Evolutionary conservation across 37 sponge, comb jelly and placozoan genomes (phyloP), one percentile per base, ranked within the genome.

Genomic region (Amphimedon queenslandica): DNA sequence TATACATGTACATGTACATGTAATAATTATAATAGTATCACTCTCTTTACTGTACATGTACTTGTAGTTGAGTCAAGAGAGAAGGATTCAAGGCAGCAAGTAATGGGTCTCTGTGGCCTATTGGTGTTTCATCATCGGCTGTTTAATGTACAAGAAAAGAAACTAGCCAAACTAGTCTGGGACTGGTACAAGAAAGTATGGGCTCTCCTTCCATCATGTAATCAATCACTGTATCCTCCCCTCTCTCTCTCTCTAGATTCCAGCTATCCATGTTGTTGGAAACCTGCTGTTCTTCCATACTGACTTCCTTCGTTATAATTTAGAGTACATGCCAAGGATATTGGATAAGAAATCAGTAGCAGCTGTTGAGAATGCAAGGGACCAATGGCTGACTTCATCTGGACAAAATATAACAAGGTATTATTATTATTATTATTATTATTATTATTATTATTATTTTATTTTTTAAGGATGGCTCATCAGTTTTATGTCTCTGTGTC

Each of bases 111-210:
- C 27, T 88, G 93, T 81, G 80, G 89, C 6, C 71, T 97, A 4
- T 41, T 86, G 47, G 92, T 86, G 27, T 81, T 97, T 25, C 83
- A 86, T 64, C 71, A 72, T 67, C 51, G 63, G 31, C 72, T 94
- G 39, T 97, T 71, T 73, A 78, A 86, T 58, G 42, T 40, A 32
- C 33, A 43, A 0, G 98, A 97, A 41, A 88, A 64, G 80, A 97
- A 91, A 67, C 66, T 94, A 6, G 38, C 74, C 64, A 73, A 58
- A 37, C 73, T 58, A 37, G 70, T 97, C 34, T 97, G 92, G 92
- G 95, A 97, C 43, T 35, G 83, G 29, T 79, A 93, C 84, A 94
- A 92, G 82, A 97, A 81, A 67, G 90, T 92, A 55, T 57, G 72
- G 16, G 47, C 1, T 63, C 33, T 24, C 67, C 35, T 30, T 27